Evolutionary conservation across 2,888 invertebrate genomes (phyloP), one percentile per base, ranked within the genome.

Genomic region (Lingula anatina): DNA sequence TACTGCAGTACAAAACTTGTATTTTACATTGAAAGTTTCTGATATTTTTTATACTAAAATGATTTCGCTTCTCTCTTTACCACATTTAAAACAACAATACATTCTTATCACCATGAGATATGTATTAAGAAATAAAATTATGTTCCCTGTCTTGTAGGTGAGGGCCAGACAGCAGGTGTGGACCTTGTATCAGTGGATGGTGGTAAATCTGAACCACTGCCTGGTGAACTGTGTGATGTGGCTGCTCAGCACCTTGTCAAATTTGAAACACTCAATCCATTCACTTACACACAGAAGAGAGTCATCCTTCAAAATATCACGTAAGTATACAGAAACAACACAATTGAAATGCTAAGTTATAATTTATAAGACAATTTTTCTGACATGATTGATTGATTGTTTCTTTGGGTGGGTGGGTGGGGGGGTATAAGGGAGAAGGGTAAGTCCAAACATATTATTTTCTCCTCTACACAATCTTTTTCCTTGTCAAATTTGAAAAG

Each of bases 261-360:
- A 50, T 75, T 75, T 63, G 69, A 68, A 45, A 63, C 68, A 24
- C 65, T 73, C 7, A 72, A 75, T 52, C 72, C 73, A 2, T 75
- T 62, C 63, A 73, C 74, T 0, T 75, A 73, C 59, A 66, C 65
- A 9, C 71, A 76, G 49, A 65, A 66, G 23, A 53, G 51, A 4
- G 51, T 73, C 31, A 59, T 55, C 3, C 56, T 76, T 7, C 62
- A 61, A 50, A 76, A 75, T 49, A 55, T 49, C 35, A 67, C 68
- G 74, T 75, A 55, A 62, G 70, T 62, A 12, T 28, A 21, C 20
- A 47, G 47, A 23, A 24, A 26, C 7, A 12, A 43, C 42, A 45
- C 42, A 15, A 37, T n/a, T 12, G 9, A n/a, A 15, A 39, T 39
- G 18, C 21, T 15, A 7, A 39, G 12, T 15, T 15, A 12, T 45